Base-by-base conservation (phyloP, 2,888 invertebrate species). In the Stratiomys singularior region DNA sequence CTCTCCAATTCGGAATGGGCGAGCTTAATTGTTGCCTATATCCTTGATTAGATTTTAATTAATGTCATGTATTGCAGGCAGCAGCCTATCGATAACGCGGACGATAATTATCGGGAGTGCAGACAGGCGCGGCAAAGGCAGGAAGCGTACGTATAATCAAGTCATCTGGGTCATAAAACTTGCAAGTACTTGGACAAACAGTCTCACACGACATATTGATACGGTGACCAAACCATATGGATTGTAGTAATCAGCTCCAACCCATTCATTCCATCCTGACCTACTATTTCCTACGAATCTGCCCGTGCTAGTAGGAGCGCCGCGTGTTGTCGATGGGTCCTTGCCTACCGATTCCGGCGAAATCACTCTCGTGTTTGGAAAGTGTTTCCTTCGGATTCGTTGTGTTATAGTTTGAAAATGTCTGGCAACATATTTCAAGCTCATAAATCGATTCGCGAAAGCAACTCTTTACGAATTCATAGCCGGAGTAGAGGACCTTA, bases 121-220 rank as follows among this genome's bases (percentile, higher is more conserved):
- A 44, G 67, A 18, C 5, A 9, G 37, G 37, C 37, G 37, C 37
- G 37, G 37, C 5, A 37, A 21, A 37, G 21, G 37, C 21, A 67
- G 60, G 47, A 69, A 47, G 47, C 25, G 15, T 18, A 30, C 46
- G 28, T 56, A 56, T 56, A 74, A 58, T 74, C 74, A 30, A 74
- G 74, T 74, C 74, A 74, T 74, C 58, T 74, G 74, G 74, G 74
- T 60, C 74, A 74, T 74, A 60, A 74, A 74, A 60, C 44, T 74
- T 28, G 23, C 58, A 18, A 47, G 71, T 27, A n/a, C 25, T n/a
- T 71, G 27, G 25, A 21, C 30, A 64, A 64, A 30, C 64, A 64
- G 27, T 28, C 27, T 23, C 9, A 21, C 72, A 74, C 52, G 74
- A 27, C 60, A 58, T 21, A 37, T 30, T 44, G 47, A 69, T 47